Base-by-base conservation (phyloP, 2,888 invertebrate genomes). In the Arctia plantaginis region DNA sequence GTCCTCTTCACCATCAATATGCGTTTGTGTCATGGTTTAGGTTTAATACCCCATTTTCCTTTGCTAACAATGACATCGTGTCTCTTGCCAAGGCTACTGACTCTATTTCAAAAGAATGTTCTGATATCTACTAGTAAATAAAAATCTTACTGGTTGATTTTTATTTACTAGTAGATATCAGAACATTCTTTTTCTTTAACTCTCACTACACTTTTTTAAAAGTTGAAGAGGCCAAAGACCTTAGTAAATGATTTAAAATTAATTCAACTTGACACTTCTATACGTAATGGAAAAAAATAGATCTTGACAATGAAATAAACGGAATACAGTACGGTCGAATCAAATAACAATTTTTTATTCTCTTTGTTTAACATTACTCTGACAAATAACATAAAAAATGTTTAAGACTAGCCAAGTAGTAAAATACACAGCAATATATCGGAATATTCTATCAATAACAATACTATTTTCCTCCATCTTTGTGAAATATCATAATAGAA, bases 401-500 rank as follows among this genome's bases (percentile, higher is more conserved):
- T 23, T n/a, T n/a, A 27, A 59, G 3, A 15, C 27, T 12, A 59
- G 4, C 55, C 0, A 62, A 62, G 62, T 62, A 62, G 30, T 59
- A 27, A 59, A 55, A 62, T 15, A 62, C 30, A 62, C 62, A 62
- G 30, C 30, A 47, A 20, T 47, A 30, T 30, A 67, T 67, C 30
- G 27, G 30, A 44, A 30, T 67, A 47, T 13, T 15, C 23, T 6
- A 67, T 44, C 30, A 47, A 67, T 67, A 47, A 23, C 33, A 33
- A 33, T 59, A 55, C 7, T 8, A n/a, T 59, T 55, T 55, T 55
- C 69, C 35, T 55, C 27, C 35, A 55, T 55, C 20, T n/a, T 59
- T 39, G 55, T 27, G 35, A 27, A 55, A 77, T 75, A 73, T 70
- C 12, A 35, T 44, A 67, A 72, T 41, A 33, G 35, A 73, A 73